Evolutionary conservation across 2,797 vertebrate species (phyloP).

Genomic region (Pipistrellus pygmaeus): DNA sequence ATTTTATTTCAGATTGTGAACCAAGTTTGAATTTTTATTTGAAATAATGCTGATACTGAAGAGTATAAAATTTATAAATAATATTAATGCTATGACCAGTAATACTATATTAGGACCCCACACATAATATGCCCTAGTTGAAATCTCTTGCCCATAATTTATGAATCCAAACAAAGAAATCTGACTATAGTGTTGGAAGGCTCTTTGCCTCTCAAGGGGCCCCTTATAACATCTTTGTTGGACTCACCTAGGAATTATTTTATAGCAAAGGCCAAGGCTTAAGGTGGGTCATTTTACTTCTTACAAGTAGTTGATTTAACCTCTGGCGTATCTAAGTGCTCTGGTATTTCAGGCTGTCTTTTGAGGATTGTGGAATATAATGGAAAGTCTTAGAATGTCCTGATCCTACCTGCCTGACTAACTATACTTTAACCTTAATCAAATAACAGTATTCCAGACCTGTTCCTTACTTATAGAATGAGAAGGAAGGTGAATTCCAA

Average conservation of each 20-base stretch:
- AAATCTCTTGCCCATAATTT: background rate
- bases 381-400: background rate
- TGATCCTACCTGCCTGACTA: background rate
- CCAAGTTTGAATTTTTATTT: slow-evolving; percentile 13
- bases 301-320: background rate
- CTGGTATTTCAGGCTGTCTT: background rate
- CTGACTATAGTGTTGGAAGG: background rate
- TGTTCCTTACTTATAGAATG: background rate
- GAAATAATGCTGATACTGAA: background rate
- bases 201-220: background rate
- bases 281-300: background rate
- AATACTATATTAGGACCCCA: background rate
- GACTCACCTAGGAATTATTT: background rate
- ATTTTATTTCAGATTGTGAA: slow-evolving; percentile 33
- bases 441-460: background rate
- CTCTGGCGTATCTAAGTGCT: background rate
- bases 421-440: slow-evolving; percentile 14
- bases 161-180: background rate
- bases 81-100: background rate
- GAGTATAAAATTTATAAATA: background rate
- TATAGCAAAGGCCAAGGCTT: background rate
- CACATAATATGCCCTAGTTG: background rate
- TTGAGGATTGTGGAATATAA: background rate
- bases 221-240: background rate
- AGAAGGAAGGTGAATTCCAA: background rate